phyloP scores from a whole-genome alignment of 2,888 invertebrate genomes.

The Scaptomyza caliginosa region DNA sequence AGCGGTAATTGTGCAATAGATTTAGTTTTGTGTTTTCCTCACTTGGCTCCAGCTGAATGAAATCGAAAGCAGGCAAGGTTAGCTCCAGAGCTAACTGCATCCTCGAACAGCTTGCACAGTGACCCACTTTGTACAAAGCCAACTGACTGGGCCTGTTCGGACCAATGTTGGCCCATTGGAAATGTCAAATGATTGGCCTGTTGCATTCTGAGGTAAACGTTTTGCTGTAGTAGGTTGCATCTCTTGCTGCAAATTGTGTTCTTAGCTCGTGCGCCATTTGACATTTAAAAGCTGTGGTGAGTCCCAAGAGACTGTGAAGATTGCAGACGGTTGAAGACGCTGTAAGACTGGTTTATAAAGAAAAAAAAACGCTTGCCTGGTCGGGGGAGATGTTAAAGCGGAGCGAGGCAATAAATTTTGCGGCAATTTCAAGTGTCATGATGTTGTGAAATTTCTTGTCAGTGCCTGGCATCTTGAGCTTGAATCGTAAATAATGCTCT shows the following conservation, averaged over 20 bases:
- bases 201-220: slow-evolving; percentile 46
- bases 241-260: slow-evolving; percentile 50
- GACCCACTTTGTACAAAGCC: slow-evolving; percentile 41
- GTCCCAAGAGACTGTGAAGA: slow-evolving; percentile 20
- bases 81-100: slow-evolving; percentile 30
- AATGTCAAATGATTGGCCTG: slow-evolving; percentile 51
- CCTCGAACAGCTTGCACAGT: slow-evolving; percentile 39
- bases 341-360: slow-evolving; percentile 53
- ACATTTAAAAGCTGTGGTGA: slow-evolving; percentile 41
- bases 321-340: slow-evolving; percentile 15
- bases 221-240: slow-evolving; percentile 39
- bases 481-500: slow-evolving; percentile 78
- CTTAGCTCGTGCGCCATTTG: slow-evolving; percentile 57
- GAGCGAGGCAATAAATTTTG: slow-evolving; percentile 67
- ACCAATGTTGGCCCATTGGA: slow-evolving; percentile 17
- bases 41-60: slow-evolving; percentile 46
- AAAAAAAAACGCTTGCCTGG: slow-evolving; percentile 12
- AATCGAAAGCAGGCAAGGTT: slow-evolving; percentile 72
- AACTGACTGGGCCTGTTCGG: slow-evolving; percentile 2
- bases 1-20: slow-evolving; percentile 60
- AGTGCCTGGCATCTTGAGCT: slow-evolving; percentile 71
- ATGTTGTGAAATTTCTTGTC: slow-evolving; percentile 76
- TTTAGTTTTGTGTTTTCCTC: slow-evolving; percentile 20
- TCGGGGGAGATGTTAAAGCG: slow-evolving; percentile 15
- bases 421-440: slow-evolving; percentile 63